Conservation (phyloP, 2,113 vertebrate species). For the Ceuthmochares aereus region DNA sequence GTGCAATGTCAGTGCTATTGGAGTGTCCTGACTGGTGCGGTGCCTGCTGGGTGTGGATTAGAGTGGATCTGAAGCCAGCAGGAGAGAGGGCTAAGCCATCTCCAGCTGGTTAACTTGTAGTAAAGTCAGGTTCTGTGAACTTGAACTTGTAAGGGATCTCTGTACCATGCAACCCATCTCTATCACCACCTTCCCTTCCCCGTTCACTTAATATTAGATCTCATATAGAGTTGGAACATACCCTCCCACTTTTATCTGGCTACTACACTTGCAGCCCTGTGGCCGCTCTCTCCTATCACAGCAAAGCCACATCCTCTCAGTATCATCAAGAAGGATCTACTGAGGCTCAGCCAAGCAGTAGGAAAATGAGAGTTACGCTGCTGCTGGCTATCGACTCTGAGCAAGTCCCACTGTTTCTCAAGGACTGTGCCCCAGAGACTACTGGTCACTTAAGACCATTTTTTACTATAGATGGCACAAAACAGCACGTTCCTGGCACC, state of each 20-base stretch:
- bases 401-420: not conserved
- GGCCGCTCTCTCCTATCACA: not conserved
- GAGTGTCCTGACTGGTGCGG: conserved; percentile 28
- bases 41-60: not conserved
- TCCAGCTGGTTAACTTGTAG: not conserved
- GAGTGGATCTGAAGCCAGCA: not conserved
- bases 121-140: not conserved
- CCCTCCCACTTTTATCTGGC: not conserved
- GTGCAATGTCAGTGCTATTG: not conserved
- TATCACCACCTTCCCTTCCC: not conserved
- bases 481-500: accelerated
- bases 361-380: not conserved
- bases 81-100: not conserved
- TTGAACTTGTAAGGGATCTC: not conserved
- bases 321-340: not conserved
- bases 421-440: not conserved
- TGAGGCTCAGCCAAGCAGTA: not conserved
- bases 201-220: not conserved
- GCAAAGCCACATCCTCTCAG: not conserved
- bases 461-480: not conserved
- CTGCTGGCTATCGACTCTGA: not conserved
- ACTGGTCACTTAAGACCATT: not conserved
- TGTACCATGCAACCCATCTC: not conserved
- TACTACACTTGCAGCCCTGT: not conserved
- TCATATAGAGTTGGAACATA: not conserved